Evolutionary conservation across 2,888 invertebrate genomes (phyloP).

Genomic region (Nemotelus pantherinus): DNA sequence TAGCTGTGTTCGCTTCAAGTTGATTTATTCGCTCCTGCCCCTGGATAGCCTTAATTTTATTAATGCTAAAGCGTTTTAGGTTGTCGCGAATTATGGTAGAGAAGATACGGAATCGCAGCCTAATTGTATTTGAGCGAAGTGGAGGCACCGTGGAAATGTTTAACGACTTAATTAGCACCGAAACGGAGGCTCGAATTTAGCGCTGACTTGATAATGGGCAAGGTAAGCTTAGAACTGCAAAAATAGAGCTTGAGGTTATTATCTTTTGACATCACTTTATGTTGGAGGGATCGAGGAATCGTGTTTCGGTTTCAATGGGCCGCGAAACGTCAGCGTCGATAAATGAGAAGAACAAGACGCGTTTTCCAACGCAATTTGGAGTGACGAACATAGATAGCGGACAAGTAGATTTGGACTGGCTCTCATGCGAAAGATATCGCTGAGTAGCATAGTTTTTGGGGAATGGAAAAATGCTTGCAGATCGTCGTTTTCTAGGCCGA

Average conservation of each 20-base stretch:
- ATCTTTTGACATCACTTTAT: constrained; percentile 19
- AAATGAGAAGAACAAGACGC: background rate
- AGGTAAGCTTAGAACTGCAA: constrained; percentile 15
- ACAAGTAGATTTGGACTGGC: background rate
- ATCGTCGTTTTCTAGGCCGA: too few relatives aligned
- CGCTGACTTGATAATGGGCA: constrained; percentile 20
- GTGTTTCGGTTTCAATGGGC: background rate
- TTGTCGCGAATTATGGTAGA: background rate
- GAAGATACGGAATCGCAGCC: constrained; percentile 4
- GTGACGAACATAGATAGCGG: background rate
- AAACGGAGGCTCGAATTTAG: constrained; percentile 30
- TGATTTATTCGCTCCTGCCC: too few relatives aligned
- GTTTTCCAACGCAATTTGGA: background rate
- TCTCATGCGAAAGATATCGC: too few relatives aligned
- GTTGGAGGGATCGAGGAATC: too few relatives aligned
- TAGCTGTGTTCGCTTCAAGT: too few relatives aligned
- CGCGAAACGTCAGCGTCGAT: background rate
- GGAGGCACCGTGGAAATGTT: constrained; percentile 25
- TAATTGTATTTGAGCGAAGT: background rate
- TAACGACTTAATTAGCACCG: constrained; percentile 42
- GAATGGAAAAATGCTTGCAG: too few relatives aligned
- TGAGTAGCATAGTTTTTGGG: too few relatives aligned
- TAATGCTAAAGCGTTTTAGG: constrained; percentile 29
- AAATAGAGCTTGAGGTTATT: constrained; percentile 34
- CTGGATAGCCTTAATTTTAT: constrained; percentile 10